Base-by-base conservation (phyloP, 2,113 vertebrate species). In the Sigmodon hispidus region DNA sequence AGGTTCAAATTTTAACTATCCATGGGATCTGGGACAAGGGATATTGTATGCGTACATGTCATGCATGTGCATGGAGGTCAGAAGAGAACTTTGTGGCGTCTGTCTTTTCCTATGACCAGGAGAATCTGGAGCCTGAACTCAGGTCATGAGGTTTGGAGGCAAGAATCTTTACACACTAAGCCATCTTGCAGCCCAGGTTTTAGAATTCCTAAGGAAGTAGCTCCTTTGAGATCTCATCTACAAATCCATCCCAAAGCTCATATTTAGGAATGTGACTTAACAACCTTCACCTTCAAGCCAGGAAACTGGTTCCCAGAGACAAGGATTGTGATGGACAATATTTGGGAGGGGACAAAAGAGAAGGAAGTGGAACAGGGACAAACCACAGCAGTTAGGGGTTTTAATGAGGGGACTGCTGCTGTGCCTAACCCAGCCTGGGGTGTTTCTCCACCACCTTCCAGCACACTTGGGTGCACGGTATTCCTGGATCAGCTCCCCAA, bases 21-120 rank as follows among this genome's bases (percentile, higher is more conserved):
- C 9, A 7, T 21, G 59, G 91, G 93, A 55, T 72, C 90, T 50
- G 91, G 90, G 57, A 84, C 94, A 88, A 95, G 65, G 92, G 50
- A 80, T 63, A 29, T 29, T 65, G 63, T 65, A 34, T 31, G 29
- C 13, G 63, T 65, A 65, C 19, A 40, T 72, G 70, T 19, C 19
- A 5, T 5, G n/a, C 70, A 72, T 72, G n/a, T 8, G 29, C 29
- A 34, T 34, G 29, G 17, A 43, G n/a, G n/a, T 72, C n/a, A 72
- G n/a, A 72, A 2, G n/a, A 5, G 9, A 43, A 22, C n/a, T 19
- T 72, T 72, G 70, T 40, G 19, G n/a, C n/a, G 17, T 40, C n/a
- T 40, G n/a, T 72, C 11, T n/a, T 72, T 72, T 40, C 69, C 21
- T 43, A 12, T 65, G 12, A 13, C 63, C 63, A 65, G 29, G 70